These are phyloP conservation scores for Apamea monoglypha DNA, from an alignment of 2,888 invertebrate species.

Conservation along the genomic window DNA sequence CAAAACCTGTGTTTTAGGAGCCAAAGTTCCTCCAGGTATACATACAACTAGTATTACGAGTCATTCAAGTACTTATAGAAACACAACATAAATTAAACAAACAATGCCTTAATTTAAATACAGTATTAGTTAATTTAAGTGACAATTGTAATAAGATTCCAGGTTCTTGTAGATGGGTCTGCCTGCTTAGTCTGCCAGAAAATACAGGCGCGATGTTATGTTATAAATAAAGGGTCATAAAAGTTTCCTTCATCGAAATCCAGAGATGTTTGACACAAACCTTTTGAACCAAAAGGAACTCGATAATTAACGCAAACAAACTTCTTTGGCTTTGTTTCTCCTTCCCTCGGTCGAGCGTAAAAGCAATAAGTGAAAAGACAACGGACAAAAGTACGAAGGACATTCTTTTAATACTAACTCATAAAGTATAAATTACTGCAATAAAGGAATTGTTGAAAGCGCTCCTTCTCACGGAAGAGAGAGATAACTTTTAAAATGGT, in stretches of 20 bases:
- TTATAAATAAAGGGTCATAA: background rate
- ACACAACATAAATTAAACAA: too few relatives aligned
- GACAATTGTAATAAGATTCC: too few relatives aligned
- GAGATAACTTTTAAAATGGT: constrained; percentile 13
- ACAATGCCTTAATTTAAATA: too few relatives aligned
- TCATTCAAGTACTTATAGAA: too few relatives aligned
- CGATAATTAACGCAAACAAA: background rate
- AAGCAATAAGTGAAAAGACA: constrained; percentile 7
- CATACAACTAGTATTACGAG: too few relatives aligned
- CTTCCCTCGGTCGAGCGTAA: background rate
- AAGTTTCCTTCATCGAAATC: background rate
- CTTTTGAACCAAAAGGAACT: background rate
- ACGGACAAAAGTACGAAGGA: constrained; percentile 6
- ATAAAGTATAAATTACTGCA: constrained; percentile 39
- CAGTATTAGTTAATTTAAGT: too few relatives aligned
- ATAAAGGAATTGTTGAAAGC: constrained; percentile 35
- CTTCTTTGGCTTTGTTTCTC: background rate
- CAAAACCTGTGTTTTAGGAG: too few relatives aligned
- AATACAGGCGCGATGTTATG: background rate
- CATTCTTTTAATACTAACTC: constrained; percentile 22
- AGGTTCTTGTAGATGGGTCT: too few relatives aligned
- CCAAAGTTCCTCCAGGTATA: too few relatives aligned
- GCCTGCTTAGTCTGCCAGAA: background rate
- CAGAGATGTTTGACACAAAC: background rate
- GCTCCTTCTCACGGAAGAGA: constrained; percentile 3